These are phyloP conservation scores for Parazoanthus darwini DNA, from an alignment of 92 coral and sea anemone genomes.

Conservation along the genomic window DNA sequence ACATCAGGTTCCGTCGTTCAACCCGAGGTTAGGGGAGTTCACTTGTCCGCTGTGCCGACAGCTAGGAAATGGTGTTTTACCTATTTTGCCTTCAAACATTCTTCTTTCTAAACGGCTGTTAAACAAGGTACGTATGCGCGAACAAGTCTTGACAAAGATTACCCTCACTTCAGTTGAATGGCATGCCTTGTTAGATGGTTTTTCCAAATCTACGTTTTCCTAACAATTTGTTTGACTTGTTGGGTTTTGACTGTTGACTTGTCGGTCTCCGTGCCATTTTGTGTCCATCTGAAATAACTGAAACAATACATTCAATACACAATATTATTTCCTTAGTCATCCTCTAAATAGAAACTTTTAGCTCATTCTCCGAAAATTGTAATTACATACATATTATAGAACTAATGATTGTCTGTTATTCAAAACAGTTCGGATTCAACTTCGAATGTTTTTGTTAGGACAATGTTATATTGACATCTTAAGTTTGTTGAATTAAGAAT, in stretches of 20 bases:
- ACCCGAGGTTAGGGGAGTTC: constrained; percentile 88
- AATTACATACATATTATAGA: no score
- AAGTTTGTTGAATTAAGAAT: background rate
- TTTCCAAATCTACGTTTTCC: no score
- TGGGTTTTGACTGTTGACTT: no score
- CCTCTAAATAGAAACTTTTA: no score
- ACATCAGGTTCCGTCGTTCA: constrained; percentile 72
- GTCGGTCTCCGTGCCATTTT: no score
- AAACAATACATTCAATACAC: no score
- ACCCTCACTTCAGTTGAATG: background rate
- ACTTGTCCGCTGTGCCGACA: constrained; percentile 97
- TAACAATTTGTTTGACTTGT: background rate
- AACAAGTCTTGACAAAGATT: background rate
- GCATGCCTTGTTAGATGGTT: background rate
- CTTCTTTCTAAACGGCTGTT: constrained; percentile 49
- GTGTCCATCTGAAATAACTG: no score
- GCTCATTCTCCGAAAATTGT: no score
- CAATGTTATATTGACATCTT: background rate
- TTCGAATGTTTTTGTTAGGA: background rate
- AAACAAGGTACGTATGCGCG: constrained; percentile 49
- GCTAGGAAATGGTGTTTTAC: constrained; percentile 85
- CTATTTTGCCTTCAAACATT: constrained; percentile 81
- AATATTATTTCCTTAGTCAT: no score
- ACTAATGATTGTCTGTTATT: background rate
- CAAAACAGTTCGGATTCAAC: background rate